Base-by-base conservation (phyloP, 2,113 vertebrate species). In the Nanorana parkeri region DNA sequence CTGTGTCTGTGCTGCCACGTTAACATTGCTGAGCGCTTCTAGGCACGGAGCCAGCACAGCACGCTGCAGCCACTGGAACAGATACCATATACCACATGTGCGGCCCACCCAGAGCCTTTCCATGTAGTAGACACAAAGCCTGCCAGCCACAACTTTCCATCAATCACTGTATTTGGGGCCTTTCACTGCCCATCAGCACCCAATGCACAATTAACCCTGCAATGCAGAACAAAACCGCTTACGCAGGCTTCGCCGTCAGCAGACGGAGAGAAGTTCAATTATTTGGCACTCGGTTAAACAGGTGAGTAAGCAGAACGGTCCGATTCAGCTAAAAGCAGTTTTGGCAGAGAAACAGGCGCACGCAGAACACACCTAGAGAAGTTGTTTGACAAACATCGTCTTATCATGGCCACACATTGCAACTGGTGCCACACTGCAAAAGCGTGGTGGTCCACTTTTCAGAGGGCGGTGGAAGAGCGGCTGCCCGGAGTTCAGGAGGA, bases 1-100 rank as follows among this genome's bases (percentile, higher is more conserved):
- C n/a, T n/a, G n/a, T n/a, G 4, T 17, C n/a, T 60, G 36, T 28
- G 28, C 79, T 81, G 80, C 80, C 80, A 81, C 80, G 80, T 81
- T 74, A 61, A 81, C 80, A 81, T 80, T 23, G 29, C 78, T 60
- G 17, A 36, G 80, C 51, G 67, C n/a, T 32, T 81, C 51, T 52
- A 75, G 80, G 80, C 69, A 81, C 1, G 5, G 20, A 67, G 80
- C 80, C 80, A 81, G 80, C n/a, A 55, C 1, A 29, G 32, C 68
- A 58, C 8, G 67, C 78, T 61, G 54, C 78, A 71, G 78, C 78
- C 28, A 7, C 24, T 17, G 36, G 29, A 61, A 47, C 55, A 52
- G 4, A 60, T 23, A 67, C 24, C 16, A 60, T 36, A 56, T 21
- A 47, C 36, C 26, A 23, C 16, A 36, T 32, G 20, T 47, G 54